Conservation (phyloP, 2,113 vertebrate genomes). For the Chlorodrepanis virens region DNA sequence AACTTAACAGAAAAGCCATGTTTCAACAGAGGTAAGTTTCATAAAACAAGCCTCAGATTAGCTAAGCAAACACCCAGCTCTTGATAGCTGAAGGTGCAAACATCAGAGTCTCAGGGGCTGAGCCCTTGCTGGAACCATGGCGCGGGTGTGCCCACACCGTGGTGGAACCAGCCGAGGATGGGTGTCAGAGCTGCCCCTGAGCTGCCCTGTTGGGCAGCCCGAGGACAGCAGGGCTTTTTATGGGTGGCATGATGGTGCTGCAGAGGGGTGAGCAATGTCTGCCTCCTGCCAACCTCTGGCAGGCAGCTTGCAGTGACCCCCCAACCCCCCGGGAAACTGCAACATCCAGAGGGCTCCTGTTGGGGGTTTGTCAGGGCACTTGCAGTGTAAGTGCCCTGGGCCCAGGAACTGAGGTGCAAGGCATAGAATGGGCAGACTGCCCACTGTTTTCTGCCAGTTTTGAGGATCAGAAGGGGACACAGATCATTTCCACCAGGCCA, state of each 20-base stretch:
- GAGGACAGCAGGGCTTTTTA: not conserved
- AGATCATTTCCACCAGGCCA: not conserved
- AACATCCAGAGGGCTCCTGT: not conserved
- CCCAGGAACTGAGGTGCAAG: not conserved
- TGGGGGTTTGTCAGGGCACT: too few relatives aligned
- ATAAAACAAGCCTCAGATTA: not conserved
- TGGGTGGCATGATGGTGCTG: not conserved
- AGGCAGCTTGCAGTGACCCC: not conserved
- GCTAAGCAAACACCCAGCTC: not conserved
- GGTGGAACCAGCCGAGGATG: not conserved
- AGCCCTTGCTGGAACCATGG: not conserved
- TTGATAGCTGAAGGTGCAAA: rapidly evolving
- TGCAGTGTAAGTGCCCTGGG: not conserved
- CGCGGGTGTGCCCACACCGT: rapidly evolving
- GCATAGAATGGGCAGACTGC: not conserved
- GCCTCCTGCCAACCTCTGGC: not conserved
- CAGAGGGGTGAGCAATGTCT: not conserved
- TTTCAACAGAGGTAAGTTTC: not conserved
- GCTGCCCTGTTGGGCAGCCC: rapidly evolving
- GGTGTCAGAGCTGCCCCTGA: not conserved
- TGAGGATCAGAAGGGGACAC: not conserved
- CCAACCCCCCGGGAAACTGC: rapidly evolving
- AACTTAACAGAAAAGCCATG: not conserved
- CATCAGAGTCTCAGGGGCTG: rapidly evolving
- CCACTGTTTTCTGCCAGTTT: not conserved